Conservation (phyloP, 1,140 invertebrate genomes). For the Drosophila sucinea region DNA sequence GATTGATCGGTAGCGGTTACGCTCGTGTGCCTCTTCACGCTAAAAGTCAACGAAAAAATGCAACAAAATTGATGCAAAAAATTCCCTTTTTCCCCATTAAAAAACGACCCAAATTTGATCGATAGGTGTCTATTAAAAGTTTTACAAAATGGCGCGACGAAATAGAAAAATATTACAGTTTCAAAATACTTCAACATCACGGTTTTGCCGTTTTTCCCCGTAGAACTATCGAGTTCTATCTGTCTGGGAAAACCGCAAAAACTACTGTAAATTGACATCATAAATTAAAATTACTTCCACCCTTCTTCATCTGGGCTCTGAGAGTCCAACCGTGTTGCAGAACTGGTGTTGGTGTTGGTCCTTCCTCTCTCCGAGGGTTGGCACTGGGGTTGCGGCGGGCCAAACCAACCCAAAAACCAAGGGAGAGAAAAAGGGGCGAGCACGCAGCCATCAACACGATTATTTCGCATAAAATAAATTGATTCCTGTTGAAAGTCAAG, state of each 20-base stretch:
- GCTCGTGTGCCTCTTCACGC: constrained; percentile 35
- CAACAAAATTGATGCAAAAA: constrained; percentile 48
- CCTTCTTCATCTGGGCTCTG: constrained; percentile 73
- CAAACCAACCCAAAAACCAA: constrained; percentile 47
- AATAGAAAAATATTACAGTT: not conserved
- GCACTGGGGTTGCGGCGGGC: constrained; percentile 51
- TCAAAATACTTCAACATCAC: constrained; percentile 15
- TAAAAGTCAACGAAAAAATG: constrained; percentile 28
- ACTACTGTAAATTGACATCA: constrained; percentile 79
- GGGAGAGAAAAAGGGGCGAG: constrained; percentile 72
- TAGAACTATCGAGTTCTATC: constrained; percentile 10
- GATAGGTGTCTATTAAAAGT: constrained; percentile 9
- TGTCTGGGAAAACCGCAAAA: constrained; percentile 62
- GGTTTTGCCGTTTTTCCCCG: not conserved
- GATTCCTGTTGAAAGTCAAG: constrained; percentile 82
- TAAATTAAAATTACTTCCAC: constrained; percentile 83
- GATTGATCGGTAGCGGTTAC: constrained; percentile 56
- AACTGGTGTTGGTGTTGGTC: constrained; percentile 48
- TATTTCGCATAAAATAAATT: constrained; percentile 83
- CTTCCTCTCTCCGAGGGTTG: constrained; percentile 51
- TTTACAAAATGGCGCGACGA: not conserved
- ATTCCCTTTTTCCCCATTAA: constrained; percentile 49
- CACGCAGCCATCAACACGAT: constrained; percentile 82
- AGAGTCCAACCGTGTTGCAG: constrained; percentile 55
- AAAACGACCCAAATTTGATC: constrained; percentile 33